Evolutionary conservation across 2,888 invertebrate species (phyloP), one percentile per base, ranked within the genome.

Genomic region (Holacanthella duospinosa): DNA sequence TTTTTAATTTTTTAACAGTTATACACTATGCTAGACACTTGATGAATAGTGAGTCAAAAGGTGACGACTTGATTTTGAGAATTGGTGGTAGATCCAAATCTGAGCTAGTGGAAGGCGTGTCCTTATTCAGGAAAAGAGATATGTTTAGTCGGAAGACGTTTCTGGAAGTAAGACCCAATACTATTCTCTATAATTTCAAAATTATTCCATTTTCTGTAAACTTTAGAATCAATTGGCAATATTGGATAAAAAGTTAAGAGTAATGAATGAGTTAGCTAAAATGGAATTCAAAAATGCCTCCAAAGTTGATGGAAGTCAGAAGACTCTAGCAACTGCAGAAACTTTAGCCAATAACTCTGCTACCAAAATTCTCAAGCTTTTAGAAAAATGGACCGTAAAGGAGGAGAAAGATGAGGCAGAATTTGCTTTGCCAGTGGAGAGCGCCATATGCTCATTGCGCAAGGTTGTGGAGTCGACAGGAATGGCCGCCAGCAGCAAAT

Each of bases 11-110:
- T 36, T 36, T 36, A n/a, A 6, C 21, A 48, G 48, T 48, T 48
- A 48, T 48, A n/a, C 48, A 16, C 4, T 48, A 48, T 21, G 48
- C 48, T 4, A 48, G 48, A 48, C 4, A 48, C 12, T 16, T 48
- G 48, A 48, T n/a, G 48, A 21, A 21, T 4, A 21, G 48, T 21
- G 21, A 4, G 4, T 9, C 48, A n/a, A 48, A 48, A 48, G 48
- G 48, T 4, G 21, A 48, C 21, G 74, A 80, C 0, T 80, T 80
- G 65, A 80, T 89, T 63, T 78, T 88, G 1, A 80, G 89, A 63
- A 78, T 89, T 61, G 89, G 89, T 0, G 83, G 84, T 29, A 85
- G 85, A 74, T 84, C 85, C 1, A 85, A 84, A 72, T 83, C 82
- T 74, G 79, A 81, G 62, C 73, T 75, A 6, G 74, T 88, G 29